Evolutionary conservation across 2,797 vertebrate genomes (phyloP).

Genomic region (Sebastolobus altivelis): DNA sequence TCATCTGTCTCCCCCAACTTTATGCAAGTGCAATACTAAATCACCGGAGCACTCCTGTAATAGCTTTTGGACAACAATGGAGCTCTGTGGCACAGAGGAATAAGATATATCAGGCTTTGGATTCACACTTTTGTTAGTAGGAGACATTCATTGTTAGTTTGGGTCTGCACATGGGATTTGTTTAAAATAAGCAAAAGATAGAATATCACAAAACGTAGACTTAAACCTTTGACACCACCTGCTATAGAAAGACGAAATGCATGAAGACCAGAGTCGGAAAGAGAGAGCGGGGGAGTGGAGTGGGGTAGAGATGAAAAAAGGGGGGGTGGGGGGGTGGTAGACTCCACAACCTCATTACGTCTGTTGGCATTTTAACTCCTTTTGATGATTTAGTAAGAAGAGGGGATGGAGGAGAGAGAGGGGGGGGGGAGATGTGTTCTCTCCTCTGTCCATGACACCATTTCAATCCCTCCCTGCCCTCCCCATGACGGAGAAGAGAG

Average conservation of each 20-base stretch:
- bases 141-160: background rate
- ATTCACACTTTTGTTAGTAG: background rate
- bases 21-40: background rate
- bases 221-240: background rate
- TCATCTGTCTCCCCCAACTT: background rate
- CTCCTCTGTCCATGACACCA: slow-evolving; percentile 75
- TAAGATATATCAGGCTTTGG: background rate
- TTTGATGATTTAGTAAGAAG: slow-evolving; percentile 85
- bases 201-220: background rate
- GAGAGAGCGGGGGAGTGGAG: slow-evolving; percentile 23
- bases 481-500: slow-evolving; percentile 57
- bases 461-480: slow-evolving; percentile 70
- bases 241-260: slow-evolving; percentile 16
- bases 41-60: background rate
- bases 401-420: slow-evolving; percentile 58
- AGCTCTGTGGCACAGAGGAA: background rate
- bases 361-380: slow-evolving; percentile 85
- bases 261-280: slow-evolving; percentile 12
- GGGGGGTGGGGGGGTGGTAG: slow-evolving; percentile 39
- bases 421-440: slow-evolving; percentile 62
- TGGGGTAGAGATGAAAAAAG: slow-evolving; percentile 44
- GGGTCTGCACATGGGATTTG: background rate
- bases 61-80: background rate
- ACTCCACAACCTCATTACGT: slow-evolving; percentile 85
- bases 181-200: background rate